Evolutionary conservation across 2,113 vertebrate species (phyloP).

Genomic region (Eolophus roseicapilla): DNA sequence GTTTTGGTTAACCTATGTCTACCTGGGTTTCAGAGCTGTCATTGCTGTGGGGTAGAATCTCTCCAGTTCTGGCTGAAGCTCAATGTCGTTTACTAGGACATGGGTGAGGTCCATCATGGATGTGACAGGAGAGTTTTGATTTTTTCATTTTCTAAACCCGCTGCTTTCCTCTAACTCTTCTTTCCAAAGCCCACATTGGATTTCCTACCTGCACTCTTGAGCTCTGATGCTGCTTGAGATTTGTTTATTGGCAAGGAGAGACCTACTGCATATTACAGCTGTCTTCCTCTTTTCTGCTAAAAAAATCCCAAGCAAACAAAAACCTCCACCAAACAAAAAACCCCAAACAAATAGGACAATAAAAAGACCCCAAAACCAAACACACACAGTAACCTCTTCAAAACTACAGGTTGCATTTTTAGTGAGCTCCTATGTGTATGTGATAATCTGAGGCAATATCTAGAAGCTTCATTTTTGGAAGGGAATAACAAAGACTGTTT

Average conservation of each 20-base stretch:
- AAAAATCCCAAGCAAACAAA: not conserved
- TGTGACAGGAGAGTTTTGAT: not conserved
- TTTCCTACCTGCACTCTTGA: not conserved
- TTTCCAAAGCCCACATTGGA: not conserved
- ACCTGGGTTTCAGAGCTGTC: not conserved
- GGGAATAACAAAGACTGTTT: not conserved
- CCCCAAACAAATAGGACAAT: not conserved
- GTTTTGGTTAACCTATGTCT: fast-evolving
- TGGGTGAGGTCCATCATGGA: not conserved
- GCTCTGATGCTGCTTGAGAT: not conserved
- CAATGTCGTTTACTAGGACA: not conserved
- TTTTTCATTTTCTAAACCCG: not conserved
- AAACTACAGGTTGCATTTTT: not conserved
- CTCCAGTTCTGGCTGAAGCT: not conserved
- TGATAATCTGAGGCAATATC: not conserved
- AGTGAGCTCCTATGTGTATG: not conserved
- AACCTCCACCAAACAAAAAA: not conserved
- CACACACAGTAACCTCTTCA: not conserved
- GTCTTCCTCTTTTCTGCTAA: not conserved
- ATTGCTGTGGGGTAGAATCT: not conserved
- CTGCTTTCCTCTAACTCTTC: not conserved
- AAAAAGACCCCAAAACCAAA: not conserved
- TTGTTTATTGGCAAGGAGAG: not conserved
- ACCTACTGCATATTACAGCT: fast-evolving
- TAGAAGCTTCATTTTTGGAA: not conserved